Evolutionary conservation across 2,113 vertebrate species (phyloP), one percentile per base, ranked within the genome.

Genomic region (Datnioides undecimradiatus): DNA sequence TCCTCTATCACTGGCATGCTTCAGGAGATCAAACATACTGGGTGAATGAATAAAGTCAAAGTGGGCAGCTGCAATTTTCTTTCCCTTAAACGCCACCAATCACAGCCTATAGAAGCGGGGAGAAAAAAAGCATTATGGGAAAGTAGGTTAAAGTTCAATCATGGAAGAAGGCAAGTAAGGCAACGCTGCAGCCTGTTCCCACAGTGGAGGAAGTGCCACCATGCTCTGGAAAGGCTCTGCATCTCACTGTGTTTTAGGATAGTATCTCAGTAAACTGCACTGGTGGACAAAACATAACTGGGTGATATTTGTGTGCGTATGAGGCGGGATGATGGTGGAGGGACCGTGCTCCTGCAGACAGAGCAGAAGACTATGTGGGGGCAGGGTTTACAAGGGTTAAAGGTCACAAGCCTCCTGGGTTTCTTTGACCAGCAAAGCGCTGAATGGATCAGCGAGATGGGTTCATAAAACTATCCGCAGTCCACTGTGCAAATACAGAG

Each of bases 381-480:
- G 89, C 83, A 90, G 90, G 90, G 88, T 93, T 87, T 82, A 60
- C 88, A 45, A 78, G 83, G 94, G 95, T 95, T 84, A 91, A 57
- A 95, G 96, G 96, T 95, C 95, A 93, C 90, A 82, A 94, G 93
- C 94, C 93, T 93, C 94, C 94, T 95, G 94, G 92, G 91, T 94
- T 93, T 92, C 95, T 95, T 93, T 93, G 94, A 93, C 95, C 95
- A 95, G 76, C 89, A 83, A 76, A 75, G 69, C n/a, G 85, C 89
- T 75, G 79, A 91, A 90, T 83, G 92, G 57, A 76, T 74, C 70
- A 73, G 73, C 81, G 29, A 45, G 48, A 62, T 31, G 77, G 46
- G 19, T 60, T 14, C 5, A 49, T 76, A 29, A 36, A 77, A 54
- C 13, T 36, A n/a, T 9, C 12, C 33, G 49, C 25, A 7, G 34